phyloP scores from a whole-genome alignment of 2,888 invertebrate genomes.

The Autographa pulchrina region DNA sequence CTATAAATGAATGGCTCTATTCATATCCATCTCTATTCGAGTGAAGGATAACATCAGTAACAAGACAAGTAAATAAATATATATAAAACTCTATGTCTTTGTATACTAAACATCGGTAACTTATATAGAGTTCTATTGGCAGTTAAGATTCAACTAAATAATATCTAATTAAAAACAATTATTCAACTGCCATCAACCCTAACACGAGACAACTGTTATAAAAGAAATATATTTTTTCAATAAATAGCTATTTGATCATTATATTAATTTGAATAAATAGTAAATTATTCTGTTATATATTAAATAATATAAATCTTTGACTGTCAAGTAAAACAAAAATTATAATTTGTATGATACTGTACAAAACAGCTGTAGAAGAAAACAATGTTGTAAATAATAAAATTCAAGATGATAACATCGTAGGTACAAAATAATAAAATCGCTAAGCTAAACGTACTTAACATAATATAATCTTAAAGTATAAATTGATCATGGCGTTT shows the following conservation, averaged over 20 bases:
- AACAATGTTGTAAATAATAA: constrained; percentile 65
- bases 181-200: constrained; percentile 80
- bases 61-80: constrained; percentile 70
- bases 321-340: constrained; percentile 79
- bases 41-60: constrained; percentile 63
- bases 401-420: constrained; percentile 79
- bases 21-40: constrained; percentile 63
- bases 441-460: constrained; percentile 83
- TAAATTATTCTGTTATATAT: constrained; percentile 76
- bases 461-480: constrained; percentile 81
- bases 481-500: constrained; percentile 85
- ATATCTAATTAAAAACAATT: constrained; percentile 72
- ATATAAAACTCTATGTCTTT: constrained; percentile 80
- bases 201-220: constrained; percentile 76
- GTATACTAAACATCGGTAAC: constrained; percentile 85
- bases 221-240: constrained; percentile 73
- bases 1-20: constrained; percentile 72
- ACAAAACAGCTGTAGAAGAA: constrained; percentile 81
- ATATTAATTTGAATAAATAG: constrained; percentile 81
- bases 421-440: constrained; percentile 85
- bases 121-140: constrained; percentile 81
- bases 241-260: constrained; percentile 77
- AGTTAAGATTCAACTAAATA: constrained; percentile 78
- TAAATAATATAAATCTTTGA: constrained; percentile 80
- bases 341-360: constrained; percentile 83